Base-by-base conservation (phyloP, 2,113 vertebrate species). In the Hystrix brachyura region DNA sequence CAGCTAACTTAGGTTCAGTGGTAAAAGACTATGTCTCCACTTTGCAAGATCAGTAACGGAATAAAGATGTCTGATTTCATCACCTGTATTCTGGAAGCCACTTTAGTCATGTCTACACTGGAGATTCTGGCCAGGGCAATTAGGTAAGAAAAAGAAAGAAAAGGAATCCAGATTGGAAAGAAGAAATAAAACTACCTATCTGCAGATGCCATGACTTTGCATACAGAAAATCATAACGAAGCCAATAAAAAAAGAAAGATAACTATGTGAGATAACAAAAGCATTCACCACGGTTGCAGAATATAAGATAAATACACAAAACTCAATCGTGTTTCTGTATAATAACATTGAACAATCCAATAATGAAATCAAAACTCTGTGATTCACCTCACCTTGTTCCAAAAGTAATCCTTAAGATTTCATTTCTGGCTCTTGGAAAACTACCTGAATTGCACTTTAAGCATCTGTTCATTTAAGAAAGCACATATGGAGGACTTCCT, bases 221-320 rank as follows among this genome's bases (percentile, higher is more conserved):
- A 53, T n/a, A 85, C 0, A 81, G 46, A 81, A 95, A 69, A 81
- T 91, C 71, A n/a, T 93, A 85, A 85, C 13, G 8, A 81, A 94
- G 53, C 18, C 53, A 83, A 25, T 32, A 51, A 85, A 84, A 85
- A 67, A 17, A 38, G 38, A 38, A 38, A 38, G 38, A 38, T 38
- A 38, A 27, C 21, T 55, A 48, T 15, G 10, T 48, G 48, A 85
- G 76, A 67, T 51, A 64, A 91, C 5, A 4, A 79, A 60, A 2
- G 48, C 86, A 6, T 34, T 67, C 53, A 55, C 9, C 53, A 79
- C 23, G 2, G 32, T 48, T 83, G n/a, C 13, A 87, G 25, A n/a
- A 94, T 62, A 46, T 23, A 60, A 53, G 14, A 80, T 53, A 27
- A 94, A 93, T 84, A 94, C 0, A 91, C 9, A 87, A 85, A 95